Percentiles rank a stretch among this genome's conserved stretches.
Conservation (phyloP, 2,113 vertebrate genomes). For the Erythrocercus mccallii region DNA sequence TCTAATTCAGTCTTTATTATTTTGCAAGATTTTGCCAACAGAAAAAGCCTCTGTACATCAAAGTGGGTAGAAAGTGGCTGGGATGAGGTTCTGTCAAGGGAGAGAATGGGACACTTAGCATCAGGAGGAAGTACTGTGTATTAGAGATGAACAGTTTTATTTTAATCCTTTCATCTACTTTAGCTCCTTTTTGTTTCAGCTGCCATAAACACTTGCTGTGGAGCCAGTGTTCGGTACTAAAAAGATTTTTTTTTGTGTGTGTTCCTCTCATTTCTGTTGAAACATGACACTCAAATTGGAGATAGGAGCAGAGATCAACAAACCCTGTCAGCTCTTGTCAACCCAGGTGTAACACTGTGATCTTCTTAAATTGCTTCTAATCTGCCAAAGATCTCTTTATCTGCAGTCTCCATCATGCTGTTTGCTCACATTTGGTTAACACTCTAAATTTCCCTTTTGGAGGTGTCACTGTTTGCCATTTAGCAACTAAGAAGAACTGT, state of each 20-base stretch:
- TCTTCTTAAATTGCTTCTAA: slow-evolving; percentile 77
- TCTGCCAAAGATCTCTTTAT: slow-evolving; percentile 72
- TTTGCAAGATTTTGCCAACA: slow-evolving; percentile 2
- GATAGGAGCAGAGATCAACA: slow-evolving; percentile 77
- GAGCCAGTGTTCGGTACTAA: slow-evolving; percentile 2
- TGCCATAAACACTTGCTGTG: slow-evolving; percentile 47
- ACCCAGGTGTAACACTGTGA: slow-evolving; percentile 76
- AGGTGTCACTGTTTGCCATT: slow-evolving; percentile 78
- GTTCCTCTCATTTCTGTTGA: slow-evolving; percentile 65
- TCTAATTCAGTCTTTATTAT: slow-evolving; percentile 32
- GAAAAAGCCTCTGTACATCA: slow-evolving; percentile 29
- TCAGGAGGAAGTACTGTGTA: not conserved
- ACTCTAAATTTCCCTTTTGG: slow-evolving; percentile 73
- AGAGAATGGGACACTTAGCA: not conserved
- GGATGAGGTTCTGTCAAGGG: not conserved
- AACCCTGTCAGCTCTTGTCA: slow-evolving; percentile 80
- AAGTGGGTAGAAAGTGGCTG: slow-evolving; percentile 7
- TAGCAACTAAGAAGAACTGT: slow-evolving; percentile 66
- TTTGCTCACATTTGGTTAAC: slow-evolving; percentile 79
- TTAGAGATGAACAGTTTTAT: slow-evolving; percentile 50
- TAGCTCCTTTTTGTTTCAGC: slow-evolving; percentile 47
- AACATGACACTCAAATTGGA: slow-evolving; percentile 76
- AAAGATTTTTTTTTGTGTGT: slow-evolving; percentile 4
- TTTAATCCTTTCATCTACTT: slow-evolving; percentile 61
- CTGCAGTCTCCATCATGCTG: slow-evolving; percentile 70